These are phyloP conservation scores for Oxygymnocypris stewartii DNA, from an alignment of 2,113 vertebrate species.

Conservation along the genomic window DNA sequence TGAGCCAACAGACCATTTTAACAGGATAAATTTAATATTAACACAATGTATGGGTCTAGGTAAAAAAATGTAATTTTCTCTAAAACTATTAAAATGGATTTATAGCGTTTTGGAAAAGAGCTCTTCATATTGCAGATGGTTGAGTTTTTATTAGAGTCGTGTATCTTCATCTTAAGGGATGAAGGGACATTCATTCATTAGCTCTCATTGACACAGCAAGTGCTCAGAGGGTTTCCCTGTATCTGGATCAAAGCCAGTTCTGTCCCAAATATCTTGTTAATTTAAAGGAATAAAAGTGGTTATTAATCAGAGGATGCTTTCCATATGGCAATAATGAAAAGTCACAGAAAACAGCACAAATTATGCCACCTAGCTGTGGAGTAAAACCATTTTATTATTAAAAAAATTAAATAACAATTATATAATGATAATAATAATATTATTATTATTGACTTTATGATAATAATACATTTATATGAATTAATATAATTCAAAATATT, in stretches of 20 bases:
- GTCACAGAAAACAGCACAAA: not conserved
- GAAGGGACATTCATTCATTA: too few relatives aligned
- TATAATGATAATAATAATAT: too few relatives aligned
- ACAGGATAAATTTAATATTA: too few relatives aligned
- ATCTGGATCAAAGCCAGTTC: not conserved
- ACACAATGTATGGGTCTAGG: too few relatives aligned
- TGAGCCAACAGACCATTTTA: too few relatives aligned
- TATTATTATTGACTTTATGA: too few relatives aligned
- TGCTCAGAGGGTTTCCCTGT: not conserved
- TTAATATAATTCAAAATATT: too few relatives aligned
- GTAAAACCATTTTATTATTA: not conserved
- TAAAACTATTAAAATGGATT: too few relatives aligned
- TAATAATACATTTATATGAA: too few relatives aligned
- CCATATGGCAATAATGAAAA: not conserved
- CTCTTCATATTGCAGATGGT: slow-evolving; percentile 1
- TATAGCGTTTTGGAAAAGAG: too few relatives aligned
- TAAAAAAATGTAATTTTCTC: too few relatives aligned
- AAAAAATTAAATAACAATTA: too few relatives aligned
- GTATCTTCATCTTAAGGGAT: not conserved
- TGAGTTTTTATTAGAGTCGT: not conserved
- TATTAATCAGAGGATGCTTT: not conserved
- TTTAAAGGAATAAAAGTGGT: not conserved
- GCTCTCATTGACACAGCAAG: not conserved
- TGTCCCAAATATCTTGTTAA: not conserved
- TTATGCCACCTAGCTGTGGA: not conserved